These are phyloP conservation scores for Sparidentex hasta DNA, from an alignment of 2,797 vertebrate genomes.

Conservation along the genomic window DNA sequence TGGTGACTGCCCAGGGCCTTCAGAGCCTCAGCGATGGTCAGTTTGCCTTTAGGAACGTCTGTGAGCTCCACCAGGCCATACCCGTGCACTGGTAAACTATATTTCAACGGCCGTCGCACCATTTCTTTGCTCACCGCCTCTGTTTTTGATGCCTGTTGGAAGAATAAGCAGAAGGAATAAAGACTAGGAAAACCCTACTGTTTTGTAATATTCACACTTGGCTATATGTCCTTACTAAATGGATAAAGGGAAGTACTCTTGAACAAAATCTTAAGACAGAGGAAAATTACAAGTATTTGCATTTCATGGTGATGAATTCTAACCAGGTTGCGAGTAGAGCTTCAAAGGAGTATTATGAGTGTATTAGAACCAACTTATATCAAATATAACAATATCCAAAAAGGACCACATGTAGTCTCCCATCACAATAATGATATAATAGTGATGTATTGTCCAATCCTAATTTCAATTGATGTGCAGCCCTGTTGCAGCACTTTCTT, in stretches of 20 bases:
- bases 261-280: no score
- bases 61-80: constrained; percentile 76
- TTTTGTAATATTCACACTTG: background rate
- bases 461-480: no score
- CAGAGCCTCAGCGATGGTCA: constrained; percentile 91
- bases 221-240: no score
- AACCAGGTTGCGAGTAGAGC: no score
- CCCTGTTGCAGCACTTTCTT: background rate
- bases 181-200: background rate
- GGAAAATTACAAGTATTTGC: no score
- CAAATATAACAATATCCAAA: no score
- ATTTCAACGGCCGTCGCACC: constrained; percentile 82
- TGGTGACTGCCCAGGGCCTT: constrained; percentile 91
- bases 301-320: no score
- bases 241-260: no score
- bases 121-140: background rate
- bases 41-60: constrained; percentile 91
- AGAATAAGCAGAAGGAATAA: background rate
- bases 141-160: constrained; percentile 29
- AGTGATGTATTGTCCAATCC: no score
- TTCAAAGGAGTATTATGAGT: no score
- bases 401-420: no score
- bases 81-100: constrained; percentile 69
- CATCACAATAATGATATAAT: no score
- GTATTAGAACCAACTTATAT: background rate